Percentiles rank a stretch among this genome's conserved stretches.
phyloP scores from a whole-genome alignment of 2,113 vertebrate species.

The Hystrix brachyura region DNA sequence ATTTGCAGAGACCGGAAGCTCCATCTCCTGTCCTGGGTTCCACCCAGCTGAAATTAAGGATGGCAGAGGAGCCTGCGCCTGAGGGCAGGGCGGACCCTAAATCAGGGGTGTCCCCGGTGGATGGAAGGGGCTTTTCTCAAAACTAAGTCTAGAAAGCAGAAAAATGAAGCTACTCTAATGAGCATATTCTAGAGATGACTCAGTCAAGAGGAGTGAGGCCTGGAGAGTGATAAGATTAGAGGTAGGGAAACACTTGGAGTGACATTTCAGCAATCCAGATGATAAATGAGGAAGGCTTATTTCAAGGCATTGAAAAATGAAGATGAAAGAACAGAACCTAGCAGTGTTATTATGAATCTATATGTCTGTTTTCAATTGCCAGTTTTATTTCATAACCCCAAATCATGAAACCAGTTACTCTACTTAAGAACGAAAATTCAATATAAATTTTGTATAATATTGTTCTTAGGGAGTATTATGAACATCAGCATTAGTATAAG shows the following conservation, averaged over 20 bases:
- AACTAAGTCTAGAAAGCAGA: background rate
- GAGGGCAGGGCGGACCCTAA: background rate
- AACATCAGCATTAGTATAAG: background rate
- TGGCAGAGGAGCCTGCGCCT: background rate
- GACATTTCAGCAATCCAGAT: background rate
- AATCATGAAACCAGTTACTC: background rate
- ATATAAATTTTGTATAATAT: background rate
- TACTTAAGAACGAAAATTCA: conserved; percentile 34
- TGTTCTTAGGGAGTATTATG: background rate
- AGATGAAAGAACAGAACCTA: background rate
- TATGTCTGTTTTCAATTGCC: background rate
- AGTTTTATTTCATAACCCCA: conserved; percentile 50
- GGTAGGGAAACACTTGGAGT: background rate
- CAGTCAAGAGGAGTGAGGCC: background rate
- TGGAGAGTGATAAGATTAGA: background rate
- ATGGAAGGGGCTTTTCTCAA: background rate
- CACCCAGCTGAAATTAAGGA: background rate
- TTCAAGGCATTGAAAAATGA: conserved; percentile 42
- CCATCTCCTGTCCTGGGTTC: background rate
- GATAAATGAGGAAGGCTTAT: background rate
- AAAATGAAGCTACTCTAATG: background rate
- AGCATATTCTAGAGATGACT: background rate
- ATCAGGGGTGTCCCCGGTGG: background rate
- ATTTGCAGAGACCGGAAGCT: background rate
- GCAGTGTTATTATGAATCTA: background rate